Base-by-base conservation (phyloP, 2,797 vertebrate species). In the Agapornis canus region DNA sequence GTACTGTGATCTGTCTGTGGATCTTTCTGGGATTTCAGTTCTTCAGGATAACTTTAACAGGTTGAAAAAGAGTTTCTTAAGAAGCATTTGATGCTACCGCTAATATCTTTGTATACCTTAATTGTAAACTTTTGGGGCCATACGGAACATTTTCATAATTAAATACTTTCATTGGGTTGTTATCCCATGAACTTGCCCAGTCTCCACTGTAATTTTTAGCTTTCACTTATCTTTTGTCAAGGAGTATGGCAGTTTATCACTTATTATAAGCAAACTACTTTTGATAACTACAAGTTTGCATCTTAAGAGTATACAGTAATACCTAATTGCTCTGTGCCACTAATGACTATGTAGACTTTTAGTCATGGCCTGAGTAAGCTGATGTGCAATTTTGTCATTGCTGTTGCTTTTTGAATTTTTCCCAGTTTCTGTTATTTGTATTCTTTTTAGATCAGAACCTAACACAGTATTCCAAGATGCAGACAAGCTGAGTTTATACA, bases 361-460 rank as follows among this genome's bases (percentile, higher is more conserved):
- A 54, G 27, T 40, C 6, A 4, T 48, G 64, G 45, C 20, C 12
- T 11, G 3, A 45, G 17, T 77, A 86, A 6, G 10, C 10, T 56
- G 11, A 61, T 70, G 39, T 8, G 6, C 31, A 35, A 5, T 57
- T 92, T 48, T 63, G 9, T 56, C 16, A 9, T 56, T 37, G 27
- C 19, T 56, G 17, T 63, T 84, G 26, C 42, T 63, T 8, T 14
- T 35, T 13, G 48, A n/a, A 1, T 29, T 83, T 23, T 31, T 3
- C 4, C 5, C 1, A 8, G 0, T 5, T 56, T 51, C 29, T 48
- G n/a, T 7, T 0, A 3, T 2, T 18, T 14, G 2, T 63, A 3
- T 61, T 17, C 8, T 26, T 70, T 22, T 56, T 29, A 42, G 25
- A 25, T 86, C 12, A 32, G 18, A n/a, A 45, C 4, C 11, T 25